Percentiles rank a stretch among this genome's conserved stretches.
Evolutionary conservation across 2,888 invertebrate genomes (phyloP).

Genomic region (Fragum whitleyi): DNA sequence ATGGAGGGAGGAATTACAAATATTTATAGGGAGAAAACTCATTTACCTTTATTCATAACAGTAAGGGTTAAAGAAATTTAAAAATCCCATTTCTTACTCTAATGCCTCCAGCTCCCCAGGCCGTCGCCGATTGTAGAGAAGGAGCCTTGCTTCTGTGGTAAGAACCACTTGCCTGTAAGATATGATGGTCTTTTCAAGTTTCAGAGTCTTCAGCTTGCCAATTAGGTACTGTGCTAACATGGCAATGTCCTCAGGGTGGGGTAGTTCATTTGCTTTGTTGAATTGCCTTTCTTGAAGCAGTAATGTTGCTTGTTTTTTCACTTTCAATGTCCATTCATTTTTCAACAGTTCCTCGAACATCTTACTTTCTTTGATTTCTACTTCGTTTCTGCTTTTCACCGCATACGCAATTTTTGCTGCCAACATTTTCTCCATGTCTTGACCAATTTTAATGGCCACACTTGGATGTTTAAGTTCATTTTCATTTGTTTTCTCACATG

Average conservation of each 20-base stretch:
- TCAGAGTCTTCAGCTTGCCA: conserved; percentile 12
- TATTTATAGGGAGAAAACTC: no score
- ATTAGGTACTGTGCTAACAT: conserved; percentile 36
- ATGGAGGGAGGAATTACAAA: no score
- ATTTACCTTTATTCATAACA: no score
- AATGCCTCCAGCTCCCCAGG: conserved; percentile 30
- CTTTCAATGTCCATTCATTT: conserved; percentile 33
- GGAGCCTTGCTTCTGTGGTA: conserved; percentile 7
- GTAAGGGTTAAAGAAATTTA: no score
- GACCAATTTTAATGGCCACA: conserved; percentile 27
- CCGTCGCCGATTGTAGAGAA: conserved; percentile 5
- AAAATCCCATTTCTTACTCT: conserved; percentile 20
- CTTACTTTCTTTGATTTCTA: conserved; percentile 12
- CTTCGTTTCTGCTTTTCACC: conserved; percentile 14
- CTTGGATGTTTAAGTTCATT: conserved; percentile 33
- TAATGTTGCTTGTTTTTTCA: conserved; percentile 14
- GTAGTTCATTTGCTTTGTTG: conserved; percentile 26
- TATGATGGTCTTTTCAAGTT: background rate
- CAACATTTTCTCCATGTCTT: conserved; percentile 24
- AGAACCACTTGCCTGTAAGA: background rate
- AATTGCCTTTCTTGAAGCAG: conserved; percentile 31
- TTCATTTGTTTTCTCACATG: conserved; percentile 32
- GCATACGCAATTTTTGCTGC: conserved; percentile 30
- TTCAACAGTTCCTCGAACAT: background rate
- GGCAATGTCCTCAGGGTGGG: conserved; percentile 36